phyloP scores from a whole-genome alignment of 2,888 invertebrate genomes.

The Xylota sylvarum region DNA sequence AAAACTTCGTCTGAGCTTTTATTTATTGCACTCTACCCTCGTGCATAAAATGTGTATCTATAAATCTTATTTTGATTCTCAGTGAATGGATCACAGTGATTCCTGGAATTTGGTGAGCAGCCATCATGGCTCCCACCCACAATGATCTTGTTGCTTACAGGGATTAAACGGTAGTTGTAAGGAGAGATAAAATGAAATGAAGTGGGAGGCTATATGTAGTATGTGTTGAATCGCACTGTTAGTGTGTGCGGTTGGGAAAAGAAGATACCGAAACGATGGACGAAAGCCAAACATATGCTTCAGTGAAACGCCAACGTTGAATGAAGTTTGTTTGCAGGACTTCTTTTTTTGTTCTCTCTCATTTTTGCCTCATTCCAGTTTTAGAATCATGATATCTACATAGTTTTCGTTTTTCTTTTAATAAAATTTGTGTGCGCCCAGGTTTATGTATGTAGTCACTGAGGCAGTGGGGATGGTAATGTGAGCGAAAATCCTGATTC shows the following conservation, averaged over 20 bases:
- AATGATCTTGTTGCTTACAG: slow-evolving; percentile 12
- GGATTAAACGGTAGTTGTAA: slow-evolving; percentile 4
- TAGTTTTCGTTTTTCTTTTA: neutral
- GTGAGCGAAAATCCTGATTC: slow-evolving; percentile 11
- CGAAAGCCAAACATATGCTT: neutral
- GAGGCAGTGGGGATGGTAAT: neutral
- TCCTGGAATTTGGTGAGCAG: slow-evolving; percentile 26
- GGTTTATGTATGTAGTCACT: neutral
- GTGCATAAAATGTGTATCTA: slow-evolving; percentile 6
- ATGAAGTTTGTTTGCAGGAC: slow-evolving; percentile 6
- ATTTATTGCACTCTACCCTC: slow-evolving; percentile 36
- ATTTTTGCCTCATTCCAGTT: slow-evolving; percentile 1
- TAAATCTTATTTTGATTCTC: slow-evolving; percentile 18
- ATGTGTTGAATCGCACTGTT: neutral
- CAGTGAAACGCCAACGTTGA: neutral
- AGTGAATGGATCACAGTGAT: slow-evolving; percentile 18
- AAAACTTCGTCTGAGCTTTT: slow-evolving; percentile 13
- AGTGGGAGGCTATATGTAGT: neutral
- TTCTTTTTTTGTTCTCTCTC: neutral
- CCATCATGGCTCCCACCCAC: slow-evolving; percentile 36
- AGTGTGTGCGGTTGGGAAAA: neutral
- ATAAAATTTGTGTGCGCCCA: slow-evolving; percentile 9
- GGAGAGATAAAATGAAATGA: slow-evolving; percentile 3
- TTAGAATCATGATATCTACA: neutral
- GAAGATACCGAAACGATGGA: neutral